These are phyloP conservation scores for Cephus pygmeus DNA, from an alignment of 2,888 invertebrate genomes.

Conservation along the genomic window DNA sequence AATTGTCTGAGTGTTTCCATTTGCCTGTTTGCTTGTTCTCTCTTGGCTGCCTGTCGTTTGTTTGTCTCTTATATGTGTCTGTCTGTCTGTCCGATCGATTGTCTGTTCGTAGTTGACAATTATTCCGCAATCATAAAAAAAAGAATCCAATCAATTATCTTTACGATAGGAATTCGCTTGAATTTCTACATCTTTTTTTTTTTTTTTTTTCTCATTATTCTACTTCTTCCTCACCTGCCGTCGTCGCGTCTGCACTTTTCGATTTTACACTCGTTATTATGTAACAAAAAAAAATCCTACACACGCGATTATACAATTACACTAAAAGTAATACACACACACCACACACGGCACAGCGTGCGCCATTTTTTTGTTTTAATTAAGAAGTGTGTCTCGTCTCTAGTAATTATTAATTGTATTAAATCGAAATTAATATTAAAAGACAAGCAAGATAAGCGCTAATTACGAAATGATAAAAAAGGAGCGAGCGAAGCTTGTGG, in stretches of 20 bases:
- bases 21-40: not conserved
- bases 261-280: conserved; percentile 28
- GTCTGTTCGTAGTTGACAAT: not conserved
- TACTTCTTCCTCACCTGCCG: conserved; percentile 31
- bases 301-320: conserved; percentile 17
- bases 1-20: not conserved
- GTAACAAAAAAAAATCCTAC: conserved; percentile 19
- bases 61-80: conserved; percentile 7
- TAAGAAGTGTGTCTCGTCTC: conserved; percentile 3
- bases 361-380: not conserved
- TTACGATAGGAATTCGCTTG: not conserved
- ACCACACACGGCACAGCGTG: conserved; percentile 11
- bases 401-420: conserved; percentile 14
- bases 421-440: conserved; percentile 35
- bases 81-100: conserved; percentile 7
- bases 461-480: not conserved
- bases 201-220: not conserved
- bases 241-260: conserved; percentile 35
- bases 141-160: not conserved
- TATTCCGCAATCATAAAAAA: not conserved
- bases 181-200: not conserved
- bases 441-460: not conserved
- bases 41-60: conserved; percentile 5
- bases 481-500: not conserved
- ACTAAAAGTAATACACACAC: conserved; percentile 8